phyloP scores from a whole-genome alignment of 2,888 invertebrate species.

The Embidobia sp. region DNA sequence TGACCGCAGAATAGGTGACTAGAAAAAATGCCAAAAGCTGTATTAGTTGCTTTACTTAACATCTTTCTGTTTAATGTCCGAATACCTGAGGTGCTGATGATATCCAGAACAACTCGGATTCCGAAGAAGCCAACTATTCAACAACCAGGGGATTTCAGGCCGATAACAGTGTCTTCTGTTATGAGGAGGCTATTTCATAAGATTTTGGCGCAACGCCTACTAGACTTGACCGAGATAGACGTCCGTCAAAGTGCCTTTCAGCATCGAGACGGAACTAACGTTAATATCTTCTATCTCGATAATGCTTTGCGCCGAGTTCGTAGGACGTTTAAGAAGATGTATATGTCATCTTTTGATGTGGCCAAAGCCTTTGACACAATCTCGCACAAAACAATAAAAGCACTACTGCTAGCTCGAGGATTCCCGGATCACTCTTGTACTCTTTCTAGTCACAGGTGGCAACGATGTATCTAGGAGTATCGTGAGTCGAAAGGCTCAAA shows the following conservation, averaged over 20 bases:
- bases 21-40: neutral
- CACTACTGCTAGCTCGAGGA: neutral
- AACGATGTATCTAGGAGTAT: constrained; percentile 81
- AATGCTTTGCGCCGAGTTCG: neutral
- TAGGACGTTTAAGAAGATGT: neutral
- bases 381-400: neutral
- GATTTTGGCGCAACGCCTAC: constrained; percentile 50
- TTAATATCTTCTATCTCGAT: constrained; percentile 53
- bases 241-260: constrained; percentile 61
- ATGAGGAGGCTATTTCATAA: constrained; percentile 44
- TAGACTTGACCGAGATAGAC: constrained; percentile 23
- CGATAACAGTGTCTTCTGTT: constrained; percentile 28
- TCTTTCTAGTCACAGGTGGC: constrained; percentile 84
- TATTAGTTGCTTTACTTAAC: too few species aligned
- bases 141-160: constrained; percentile 21
- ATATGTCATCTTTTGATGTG: neutral
- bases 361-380: neutral
- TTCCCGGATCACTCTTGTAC: constrained; percentile 78
- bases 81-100: constrained; percentile 69
- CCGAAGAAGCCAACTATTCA: constrained; percentile 13
- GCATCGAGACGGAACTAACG: constrained; percentile 62
- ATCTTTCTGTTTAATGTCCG: constrained; percentile 4
- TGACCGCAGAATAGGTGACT: neutral
- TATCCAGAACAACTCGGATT: constrained; percentile 38
- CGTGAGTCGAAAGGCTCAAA: constrained; percentile 82